Evolutionary conservation across 1,140 invertebrate genomes (phyloP).

Genomic region (Drosophila lowei): DNA sequence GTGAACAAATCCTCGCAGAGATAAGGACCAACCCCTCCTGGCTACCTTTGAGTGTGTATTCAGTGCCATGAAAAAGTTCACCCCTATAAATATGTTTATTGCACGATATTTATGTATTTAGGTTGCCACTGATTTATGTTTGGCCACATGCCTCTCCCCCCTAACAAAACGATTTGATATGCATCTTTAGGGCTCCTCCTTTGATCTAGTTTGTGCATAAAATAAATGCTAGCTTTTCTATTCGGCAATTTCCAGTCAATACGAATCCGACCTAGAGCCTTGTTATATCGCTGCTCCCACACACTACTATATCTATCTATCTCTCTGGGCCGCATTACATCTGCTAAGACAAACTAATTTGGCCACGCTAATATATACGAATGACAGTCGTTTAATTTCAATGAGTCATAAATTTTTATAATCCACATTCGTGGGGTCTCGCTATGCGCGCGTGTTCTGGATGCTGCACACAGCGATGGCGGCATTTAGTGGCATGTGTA

Average conservation of each 20-base stretch:
- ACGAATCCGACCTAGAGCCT: too few relatives aligned
- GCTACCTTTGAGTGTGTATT: not conserved
- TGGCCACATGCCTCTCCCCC: too few relatives aligned
- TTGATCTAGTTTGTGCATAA: constrained; percentile 7
- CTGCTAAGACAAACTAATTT: constrained; percentile 62
- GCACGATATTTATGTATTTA: constrained; percentile 47
- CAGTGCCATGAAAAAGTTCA: constrained; percentile 15
- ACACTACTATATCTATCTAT: not conserved
- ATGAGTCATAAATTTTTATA: constrained; percentile 77
- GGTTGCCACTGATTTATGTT: constrained; percentile 51
- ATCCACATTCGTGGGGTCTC: constrained; percentile 46
- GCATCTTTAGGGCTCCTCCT: constrained; percentile 23
- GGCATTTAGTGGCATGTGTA: constrained; percentile 17
- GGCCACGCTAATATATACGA: constrained; percentile 66
- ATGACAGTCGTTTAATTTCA: constrained; percentile 73
- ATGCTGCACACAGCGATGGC: not conserved
- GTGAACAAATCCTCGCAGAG: constrained; percentile 19
- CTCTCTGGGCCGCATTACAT: constrained; percentile 6
- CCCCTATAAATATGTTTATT: constrained; percentile 45
- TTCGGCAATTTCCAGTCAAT: too few relatives aligned
- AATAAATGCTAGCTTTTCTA: not conserved
- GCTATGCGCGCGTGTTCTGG: not conserved
- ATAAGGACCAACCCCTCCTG: constrained; percentile 13
- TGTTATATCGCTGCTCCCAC: constrained; percentile 15
- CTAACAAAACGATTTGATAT: constrained; percentile 23